A percentile compares a stretch with the other conserved stretches of the same genome.
These are phyloP conservation scores for Cebus imitator DNA, from an alignment of 2,113 vertebrate species.

Conservation along the genomic window DNA sequence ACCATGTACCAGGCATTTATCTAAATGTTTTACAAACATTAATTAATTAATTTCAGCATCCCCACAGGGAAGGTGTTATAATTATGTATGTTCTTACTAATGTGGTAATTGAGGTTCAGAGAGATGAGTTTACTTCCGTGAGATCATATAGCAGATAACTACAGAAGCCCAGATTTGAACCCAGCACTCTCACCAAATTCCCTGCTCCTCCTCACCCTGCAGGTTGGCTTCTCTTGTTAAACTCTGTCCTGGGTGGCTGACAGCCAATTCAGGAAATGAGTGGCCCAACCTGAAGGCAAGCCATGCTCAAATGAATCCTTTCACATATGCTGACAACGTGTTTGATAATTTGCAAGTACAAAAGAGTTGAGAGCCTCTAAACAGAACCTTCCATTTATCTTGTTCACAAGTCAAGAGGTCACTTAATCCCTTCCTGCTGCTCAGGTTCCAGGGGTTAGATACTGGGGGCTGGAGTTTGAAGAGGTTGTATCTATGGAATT, in stretches of 20 bases:
- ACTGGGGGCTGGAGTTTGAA: no score
- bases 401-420: not conserved
- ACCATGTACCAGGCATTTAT: not conserved
- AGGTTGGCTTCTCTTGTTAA: not conserved
- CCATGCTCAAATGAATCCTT: not conserved
- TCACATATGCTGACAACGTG: not conserved
- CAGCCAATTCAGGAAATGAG: not conserved
- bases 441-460: not conserved
- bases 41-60: not conserved
- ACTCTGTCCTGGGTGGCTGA: not conserved
- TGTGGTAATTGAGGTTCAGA: not conserved
- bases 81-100: not conserved
- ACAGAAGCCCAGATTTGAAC: not conserved
- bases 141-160: not conserved
- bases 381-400: not conserved
- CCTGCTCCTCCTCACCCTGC: not conserved
- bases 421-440: not conserved
- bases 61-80: not conserved
- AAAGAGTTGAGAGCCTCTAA: not conserved
- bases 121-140: not conserved
- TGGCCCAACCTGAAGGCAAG: not conserved
- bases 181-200: not conserved
- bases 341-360: not conserved
- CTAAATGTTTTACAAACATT: constrained; percentile 18
- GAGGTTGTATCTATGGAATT: not conserved